Evolutionary conservation across 2,113 vertebrate species (phyloP).

Genomic region (Channa argus): DNA sequence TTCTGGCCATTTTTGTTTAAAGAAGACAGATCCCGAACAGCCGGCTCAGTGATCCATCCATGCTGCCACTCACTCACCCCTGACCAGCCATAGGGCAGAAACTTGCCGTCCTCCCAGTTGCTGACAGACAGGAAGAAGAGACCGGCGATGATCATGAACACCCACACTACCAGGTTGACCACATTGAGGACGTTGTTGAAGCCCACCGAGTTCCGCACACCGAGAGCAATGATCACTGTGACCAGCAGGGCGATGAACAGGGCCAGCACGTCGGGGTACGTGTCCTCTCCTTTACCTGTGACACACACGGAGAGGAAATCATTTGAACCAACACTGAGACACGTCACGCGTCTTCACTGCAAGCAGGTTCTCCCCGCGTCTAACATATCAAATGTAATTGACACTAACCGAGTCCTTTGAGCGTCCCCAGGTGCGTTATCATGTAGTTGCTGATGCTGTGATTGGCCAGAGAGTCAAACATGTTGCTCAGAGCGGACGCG

Average conservation of each 20-base stretch:
- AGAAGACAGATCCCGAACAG: no score
- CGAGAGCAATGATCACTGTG: constrained; percentile 90
- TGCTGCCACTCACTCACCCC: constrained; percentile 86
- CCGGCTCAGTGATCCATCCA: no score
- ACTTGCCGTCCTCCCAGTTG: constrained; percentile 92
- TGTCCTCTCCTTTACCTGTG: constrained; percentile 95
- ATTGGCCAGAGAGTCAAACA: constrained; percentile 98
- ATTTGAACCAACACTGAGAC: no score
- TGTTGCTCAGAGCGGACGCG: constrained; percentile 95
- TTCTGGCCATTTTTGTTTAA: no score
- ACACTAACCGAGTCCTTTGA: constrained; percentile 90
- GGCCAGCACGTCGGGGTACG: constrained; percentile 94
- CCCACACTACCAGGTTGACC: constrained; percentile 93
- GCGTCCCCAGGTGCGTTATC: constrained; percentile 89
- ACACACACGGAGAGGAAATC: no score
- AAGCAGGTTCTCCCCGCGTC: no score
- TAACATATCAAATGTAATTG: neutral
- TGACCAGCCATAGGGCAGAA: constrained; percentile 95
- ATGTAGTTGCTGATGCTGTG: constrained; percentile 96
- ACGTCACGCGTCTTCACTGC: no score
- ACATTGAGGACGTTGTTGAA: constrained; percentile 96
- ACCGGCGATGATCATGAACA: constrained; percentile 94
- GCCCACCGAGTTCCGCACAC: constrained; percentile 94
- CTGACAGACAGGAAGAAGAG: constrained; percentile 91
- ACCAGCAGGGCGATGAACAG: constrained; percentile 91